Conservation (phyloP, 92 coral and sea anemone genomes). For the Phenganax subtilis region DNA sequence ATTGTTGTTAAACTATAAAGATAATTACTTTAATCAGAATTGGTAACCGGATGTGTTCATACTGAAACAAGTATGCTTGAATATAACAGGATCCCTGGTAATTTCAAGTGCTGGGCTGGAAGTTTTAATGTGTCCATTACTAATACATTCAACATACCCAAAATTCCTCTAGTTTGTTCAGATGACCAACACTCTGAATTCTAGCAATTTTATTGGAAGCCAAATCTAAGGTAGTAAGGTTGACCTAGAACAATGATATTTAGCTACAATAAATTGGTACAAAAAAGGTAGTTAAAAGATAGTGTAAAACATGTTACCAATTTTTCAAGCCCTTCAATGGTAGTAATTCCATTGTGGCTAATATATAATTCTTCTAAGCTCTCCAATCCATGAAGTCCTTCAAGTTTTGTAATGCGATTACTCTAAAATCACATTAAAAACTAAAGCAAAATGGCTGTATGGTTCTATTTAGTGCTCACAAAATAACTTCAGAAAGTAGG, state of each 20-base stretch:
- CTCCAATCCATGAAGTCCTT: conserved; percentile 68
- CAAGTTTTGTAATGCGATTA: conserved; percentile 80
- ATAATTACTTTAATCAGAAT: background rate
- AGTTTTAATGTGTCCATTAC: background rate
- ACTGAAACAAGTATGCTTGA: no score
- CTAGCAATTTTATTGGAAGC: conserved; percentile 87
- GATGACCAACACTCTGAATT: conserved; percentile 71
- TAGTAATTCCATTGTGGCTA: conserved; percentile 94
- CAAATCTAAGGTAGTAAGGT: conserved; percentile 80
- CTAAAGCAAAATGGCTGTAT: background rate
- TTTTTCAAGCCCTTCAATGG: conserved; percentile 81
- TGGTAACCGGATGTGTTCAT: no score
- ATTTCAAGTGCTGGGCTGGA: background rate
- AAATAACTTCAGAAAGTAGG: background rate
- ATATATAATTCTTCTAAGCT: conserved; percentile 85
- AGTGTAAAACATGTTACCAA: conserved; percentile 50
- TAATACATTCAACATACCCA: conserved; percentile 56
- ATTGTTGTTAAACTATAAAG: conserved; percentile 84
- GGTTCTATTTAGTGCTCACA: background rate
- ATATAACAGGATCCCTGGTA: background rate
- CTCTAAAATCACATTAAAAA: conserved; percentile 48
- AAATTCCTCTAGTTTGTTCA: conserved; percentile 83
- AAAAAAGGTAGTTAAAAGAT: background rate
- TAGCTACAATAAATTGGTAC: background rate
- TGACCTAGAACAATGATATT: conserved; percentile 51